Percentiles rank a stretch among this genome's conserved stretches.
Evolutionary conservation across 2,888 invertebrate species (phyloP).

Genomic region (Apoda limacodes): DNA sequence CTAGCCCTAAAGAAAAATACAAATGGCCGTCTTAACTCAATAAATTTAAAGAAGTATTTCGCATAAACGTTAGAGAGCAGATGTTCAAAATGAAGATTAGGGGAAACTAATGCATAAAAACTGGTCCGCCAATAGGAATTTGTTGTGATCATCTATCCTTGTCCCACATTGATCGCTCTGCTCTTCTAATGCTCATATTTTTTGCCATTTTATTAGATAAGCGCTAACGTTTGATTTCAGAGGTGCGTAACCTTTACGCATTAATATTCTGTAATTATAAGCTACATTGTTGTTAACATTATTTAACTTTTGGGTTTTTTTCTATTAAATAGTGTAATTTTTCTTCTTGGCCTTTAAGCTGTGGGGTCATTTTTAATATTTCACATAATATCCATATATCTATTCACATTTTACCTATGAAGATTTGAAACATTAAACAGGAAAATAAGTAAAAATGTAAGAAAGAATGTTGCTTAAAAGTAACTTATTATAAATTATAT

Average conservation of each 20-base stretch:
- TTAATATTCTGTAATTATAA: constrained; percentile 10
- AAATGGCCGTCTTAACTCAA: constrained; percentile 51
- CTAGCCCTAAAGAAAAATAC: constrained; percentile 30
- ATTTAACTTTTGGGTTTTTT: no score
- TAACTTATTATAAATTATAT: no score
- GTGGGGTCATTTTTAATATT: no score
- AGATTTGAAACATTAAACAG: no score
- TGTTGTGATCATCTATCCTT: constrained; percentile 35
- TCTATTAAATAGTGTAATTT: no score
- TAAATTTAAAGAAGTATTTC: constrained; percentile 62
- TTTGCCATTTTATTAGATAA: constrained; percentile 66
- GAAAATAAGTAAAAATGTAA: no score
- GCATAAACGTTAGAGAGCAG: constrained; percentile 59
- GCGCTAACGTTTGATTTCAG: constrained; percentile 52
- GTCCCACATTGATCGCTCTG: constrained; percentile 35
- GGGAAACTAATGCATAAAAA: constrained; percentile 69
- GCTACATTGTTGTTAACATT: background rate
- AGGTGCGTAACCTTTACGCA: constrained; percentile 45
- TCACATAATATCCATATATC: no score
- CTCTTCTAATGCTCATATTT: constrained; percentile 67
- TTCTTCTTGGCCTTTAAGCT: no score
- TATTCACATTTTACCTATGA: no score
- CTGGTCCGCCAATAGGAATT: constrained; percentile 58
- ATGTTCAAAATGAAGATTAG: constrained; percentile 67
- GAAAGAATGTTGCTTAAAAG: no score